Evolutionary conservation across 2,113 vertebrate genomes (phyloP), one percentile per base, ranked within the genome.

Genomic region (Sakesphorus luctuosus): DNA sequence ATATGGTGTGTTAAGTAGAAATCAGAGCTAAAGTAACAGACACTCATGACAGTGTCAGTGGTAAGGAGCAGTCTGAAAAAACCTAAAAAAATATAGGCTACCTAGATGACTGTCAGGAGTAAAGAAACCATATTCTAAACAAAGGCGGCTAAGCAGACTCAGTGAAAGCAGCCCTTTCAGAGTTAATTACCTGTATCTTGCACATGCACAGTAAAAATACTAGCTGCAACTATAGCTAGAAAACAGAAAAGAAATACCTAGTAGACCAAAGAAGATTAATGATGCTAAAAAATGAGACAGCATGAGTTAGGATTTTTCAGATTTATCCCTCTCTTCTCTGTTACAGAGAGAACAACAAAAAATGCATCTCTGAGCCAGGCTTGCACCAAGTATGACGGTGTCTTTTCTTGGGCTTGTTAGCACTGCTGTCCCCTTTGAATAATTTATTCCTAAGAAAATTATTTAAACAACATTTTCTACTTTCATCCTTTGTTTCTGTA

Each of bases 371-470:
- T 52, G 72, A 89, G 18, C 5, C 9, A 84, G 18, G 18, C 46
- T 93, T 78, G 13, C 12, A 81, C 7, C 13, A 71, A 67, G 14
- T 53, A 68, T 14, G 23, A n/a, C 26, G 19, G 3, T 19, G 59
- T 53, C 10, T 92, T 74, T 89, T 61, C 35, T 86, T 78, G 40
- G 58, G 7, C 58, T 89, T 77, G 69, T 89, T 89, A 90, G 15
- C 0, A 1, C 15, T 77, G 19, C 31, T 63, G n/a, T 80, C 14
- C 25, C 4, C 25, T 62, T 86, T 62, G 53, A 94, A 85, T 61
- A 74, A 78, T 79, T 53, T 87, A 65, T 79, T 87, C 20, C 16
- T 65, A 31, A 75, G 28, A 77, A 77, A 75, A 23, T 44, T 76
- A 11, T 38, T 80, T 85, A 53, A 84, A 87, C 8, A 12, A 23